Conservation (phyloP, 2,888 invertebrate species). For the Brachypalpus laphriformis region DNA sequence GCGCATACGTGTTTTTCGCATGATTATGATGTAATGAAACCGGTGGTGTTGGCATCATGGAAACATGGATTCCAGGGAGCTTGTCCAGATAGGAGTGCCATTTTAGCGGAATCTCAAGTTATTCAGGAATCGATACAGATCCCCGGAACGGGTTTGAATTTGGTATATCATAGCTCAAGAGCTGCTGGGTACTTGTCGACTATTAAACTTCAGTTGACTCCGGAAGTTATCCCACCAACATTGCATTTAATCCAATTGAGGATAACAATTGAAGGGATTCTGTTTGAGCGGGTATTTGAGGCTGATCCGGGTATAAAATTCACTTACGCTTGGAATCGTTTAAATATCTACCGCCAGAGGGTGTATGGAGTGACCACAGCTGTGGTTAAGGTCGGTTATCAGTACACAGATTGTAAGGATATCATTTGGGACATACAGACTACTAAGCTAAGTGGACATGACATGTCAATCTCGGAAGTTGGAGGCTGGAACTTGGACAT, state of each 20-base stretch:
- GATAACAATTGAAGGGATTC: constrained; percentile 96
- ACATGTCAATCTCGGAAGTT: constrained; percentile 98
- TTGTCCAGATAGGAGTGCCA: constrained; percentile 95
- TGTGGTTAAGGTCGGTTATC: constrained; percentile 97
- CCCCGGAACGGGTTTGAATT: constrained; percentile 96
- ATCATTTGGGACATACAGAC: constrained; percentile 98
- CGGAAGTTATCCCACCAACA: constrained; percentile 90
- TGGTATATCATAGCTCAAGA: constrained; percentile 97
- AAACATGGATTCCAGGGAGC: constrained; percentile 97
- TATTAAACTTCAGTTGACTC: constrained; percentile 94
- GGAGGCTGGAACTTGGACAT: constrained; percentile 99
- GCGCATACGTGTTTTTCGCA: constrained; percentile 93
- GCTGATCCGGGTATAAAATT: constrained; percentile 98
- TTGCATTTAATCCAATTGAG: constrained; percentile 94
- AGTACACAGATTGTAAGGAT: constrained; percentile 95
- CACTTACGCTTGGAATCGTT: constrained; percentile 98
- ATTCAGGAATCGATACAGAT: constrained; percentile 97
- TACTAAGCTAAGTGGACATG: constrained; percentile 96
- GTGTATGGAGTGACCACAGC: constrained; percentile 98
- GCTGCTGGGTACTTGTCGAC: constrained; percentile 97
- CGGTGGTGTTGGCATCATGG: constrained; percentile 96
- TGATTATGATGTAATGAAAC: constrained; percentile 96
- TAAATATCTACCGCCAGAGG: constrained; percentile 97
- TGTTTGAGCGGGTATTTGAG: constrained; percentile 96
- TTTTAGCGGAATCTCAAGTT: constrained; percentile 95